Evolutionary conservation across 2,797 vertebrate species (phyloP), one percentile per base, ranked within the genome.

Genomic region (Trichosurus vulpecula): DNA sequence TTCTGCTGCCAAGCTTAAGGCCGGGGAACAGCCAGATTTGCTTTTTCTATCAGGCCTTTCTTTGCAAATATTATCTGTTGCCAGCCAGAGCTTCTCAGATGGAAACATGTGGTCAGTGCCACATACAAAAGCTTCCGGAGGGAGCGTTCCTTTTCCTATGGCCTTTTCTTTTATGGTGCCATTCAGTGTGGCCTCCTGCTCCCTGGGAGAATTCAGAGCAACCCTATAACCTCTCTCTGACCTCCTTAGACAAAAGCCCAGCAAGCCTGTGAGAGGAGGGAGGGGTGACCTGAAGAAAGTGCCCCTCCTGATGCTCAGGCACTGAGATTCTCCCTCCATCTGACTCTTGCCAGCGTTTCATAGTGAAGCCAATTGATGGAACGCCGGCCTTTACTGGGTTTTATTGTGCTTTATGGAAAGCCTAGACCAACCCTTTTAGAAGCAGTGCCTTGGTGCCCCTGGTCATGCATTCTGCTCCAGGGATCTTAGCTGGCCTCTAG

Each of bases 1-100:
- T 57, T 91, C 29, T 56, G 56, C 51, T 91, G 93, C 90, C 41
- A 94, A 53, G 30, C 89, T 90, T 35, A 95, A 96, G 89, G 25
- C 53, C 66, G 25, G 31, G 87, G 74, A 87, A 51, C 51, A 89
- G 92, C 66, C 56, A 3, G 58, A 41, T 89, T 94, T 92, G 56
- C 87, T 89, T 94, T 74, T 96, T 91, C 41, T 95, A 31, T 92
- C 91, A 92, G 16, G 92, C 53, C 51, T 87, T 93, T 93, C 54
- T 81, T 93, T 52, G 51, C 56, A 61, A 81, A 31, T 66, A 25
- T 5, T 91, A 12, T 93, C 56, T 54, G 55, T 95, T 93, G 93
- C 54, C 90, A 87, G 51, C 41, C 52, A 52, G 16, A 91, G 27
- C 74, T 52, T 89, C 12, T 94, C 4, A 25, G 16, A n/a, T 53